These are phyloP conservation scores for Cerastis rubricosa DNA, from an alignment of 2,888 invertebrate genomes.

Conservation along the genomic window DNA sequence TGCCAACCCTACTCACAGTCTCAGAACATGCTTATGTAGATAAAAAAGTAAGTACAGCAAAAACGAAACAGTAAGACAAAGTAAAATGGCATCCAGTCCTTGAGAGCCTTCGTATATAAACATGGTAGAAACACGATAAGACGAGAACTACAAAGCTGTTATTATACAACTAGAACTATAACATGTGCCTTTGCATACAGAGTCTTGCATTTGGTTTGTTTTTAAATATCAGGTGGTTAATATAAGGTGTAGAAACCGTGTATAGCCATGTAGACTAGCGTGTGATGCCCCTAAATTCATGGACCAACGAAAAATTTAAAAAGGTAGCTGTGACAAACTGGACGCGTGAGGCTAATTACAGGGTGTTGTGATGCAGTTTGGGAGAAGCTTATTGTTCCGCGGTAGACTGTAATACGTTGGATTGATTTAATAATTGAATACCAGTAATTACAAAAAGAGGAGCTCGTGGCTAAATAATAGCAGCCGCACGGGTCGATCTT, in stretches of 20 bases:
- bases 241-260: background rate
- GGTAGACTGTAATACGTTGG: background rate
- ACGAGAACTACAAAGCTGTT: conserved; percentile 25
- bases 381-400: background rate
- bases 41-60: conserved; percentile 25
- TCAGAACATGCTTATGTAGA: conserved; percentile 24
- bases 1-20: conserved; percentile 38
- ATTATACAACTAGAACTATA: background rate
- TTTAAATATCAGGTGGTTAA: background rate
- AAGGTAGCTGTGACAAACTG: background rate
- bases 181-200: conserved; percentile 21
- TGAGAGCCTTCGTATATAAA: conserved; percentile 26
- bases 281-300: background rate
- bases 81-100: conserved; percentile 34
- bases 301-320: background rate
- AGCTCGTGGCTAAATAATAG: too few relatives aligned
- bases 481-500: too few relatives aligned
- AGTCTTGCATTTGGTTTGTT: background rate
- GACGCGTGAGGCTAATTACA: background rate
- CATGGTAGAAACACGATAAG: conserved; percentile 16
- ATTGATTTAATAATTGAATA: background rate
- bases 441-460: too few relatives aligned
- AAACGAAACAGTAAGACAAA: conserved; percentile 25
- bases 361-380: background rate
- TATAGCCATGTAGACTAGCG: background rate